Conservation (phyloP, 2,113 vertebrate genomes). For the Rhabdomys dilectus region DNA sequence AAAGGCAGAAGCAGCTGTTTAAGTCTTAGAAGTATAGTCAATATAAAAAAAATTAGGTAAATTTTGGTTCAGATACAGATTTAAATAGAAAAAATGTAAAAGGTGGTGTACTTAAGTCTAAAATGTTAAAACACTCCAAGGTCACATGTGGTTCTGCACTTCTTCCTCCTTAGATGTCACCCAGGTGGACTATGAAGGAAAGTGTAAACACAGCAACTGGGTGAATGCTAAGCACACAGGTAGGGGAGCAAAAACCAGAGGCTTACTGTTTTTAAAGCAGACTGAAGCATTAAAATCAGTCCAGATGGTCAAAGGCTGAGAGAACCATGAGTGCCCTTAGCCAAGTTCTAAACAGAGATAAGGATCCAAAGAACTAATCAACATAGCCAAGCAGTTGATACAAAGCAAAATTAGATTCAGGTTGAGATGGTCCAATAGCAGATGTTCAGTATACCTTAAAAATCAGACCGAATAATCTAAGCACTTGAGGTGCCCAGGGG, state of each 20-base stretch:
- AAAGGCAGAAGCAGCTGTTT: background rate
- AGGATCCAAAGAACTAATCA: slow-evolving; percentile 4
- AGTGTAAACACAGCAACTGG: background rate
- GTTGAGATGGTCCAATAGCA: background rate
- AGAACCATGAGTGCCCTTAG: background rate
- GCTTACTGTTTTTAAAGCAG: background rate
- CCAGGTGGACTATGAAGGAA: background rate
- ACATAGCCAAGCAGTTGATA: background rate
- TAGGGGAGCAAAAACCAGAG: background rate
- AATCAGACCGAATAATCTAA: slow-evolving; percentile 13
- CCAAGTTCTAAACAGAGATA: slow-evolving; percentile 43
- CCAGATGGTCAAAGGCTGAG: slow-evolving; percentile 33
- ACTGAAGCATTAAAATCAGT: slow-evolving; percentile 37
- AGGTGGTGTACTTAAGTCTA: slow-evolving; percentile 2
- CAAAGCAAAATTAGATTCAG: background rate
- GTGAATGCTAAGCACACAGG: background rate
- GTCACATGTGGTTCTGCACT: background rate
- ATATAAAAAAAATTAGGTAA: slow-evolving; percentile 28
- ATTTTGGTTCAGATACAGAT: slow-evolving; percentile 18
- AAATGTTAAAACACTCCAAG: slow-evolving; percentile 24
- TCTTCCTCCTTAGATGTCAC: background rate
- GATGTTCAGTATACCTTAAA: background rate
- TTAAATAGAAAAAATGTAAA: background rate
- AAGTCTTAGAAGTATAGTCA: background rate
- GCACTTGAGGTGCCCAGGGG: background rate